Percentiles rank a stretch among this genome's conserved stretches.
These are phyloP conservation scores for Nasonia oneida DNA, from an alignment of 2,888 invertebrate species.

Conservation along the genomic window DNA sequence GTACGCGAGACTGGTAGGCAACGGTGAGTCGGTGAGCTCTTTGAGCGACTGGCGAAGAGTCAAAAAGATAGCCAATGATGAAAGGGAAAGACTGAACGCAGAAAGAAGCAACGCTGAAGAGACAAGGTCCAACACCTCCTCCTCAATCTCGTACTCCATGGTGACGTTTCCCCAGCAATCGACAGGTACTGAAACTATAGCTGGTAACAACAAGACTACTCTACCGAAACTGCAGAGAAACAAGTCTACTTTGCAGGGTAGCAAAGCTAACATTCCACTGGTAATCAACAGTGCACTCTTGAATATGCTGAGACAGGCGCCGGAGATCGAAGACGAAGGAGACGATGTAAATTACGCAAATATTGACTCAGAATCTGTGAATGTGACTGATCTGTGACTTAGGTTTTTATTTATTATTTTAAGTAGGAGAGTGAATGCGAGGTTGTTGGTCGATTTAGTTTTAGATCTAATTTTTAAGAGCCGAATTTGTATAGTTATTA, in stretches of 20 bases:
- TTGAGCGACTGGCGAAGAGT: constrained; percentile 70
- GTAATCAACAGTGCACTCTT: constrained; percentile 75
- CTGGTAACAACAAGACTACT: constrained; percentile 62
- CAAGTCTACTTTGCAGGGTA: constrained; percentile 71
- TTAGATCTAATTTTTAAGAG: neutral
- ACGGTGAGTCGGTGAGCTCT: constrained; percentile 71
- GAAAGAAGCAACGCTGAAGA: constrained; percentile 70
- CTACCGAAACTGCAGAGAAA: constrained; percentile 70
- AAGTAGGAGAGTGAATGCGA: neutral
- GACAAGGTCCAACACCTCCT: constrained; percentile 70
- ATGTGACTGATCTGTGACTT: constrained; percentile 68
- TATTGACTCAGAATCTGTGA: constrained; percentile 72
- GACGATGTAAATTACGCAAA: constrained; percentile 72
- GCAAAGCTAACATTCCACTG: constrained; percentile 76
- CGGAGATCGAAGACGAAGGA: constrained; percentile 67
- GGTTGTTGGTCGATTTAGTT: neutral
- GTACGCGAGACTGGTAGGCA: constrained; percentile 67
- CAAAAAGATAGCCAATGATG: constrained; percentile 66
- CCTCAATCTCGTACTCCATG: constrained; percentile 72
- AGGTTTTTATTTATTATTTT: neutral
- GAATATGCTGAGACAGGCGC: constrained; percentile 73
- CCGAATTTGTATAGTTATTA: neutral
- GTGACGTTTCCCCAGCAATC: constrained; percentile 67
- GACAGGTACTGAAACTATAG: constrained; percentile 64
- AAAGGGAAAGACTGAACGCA: constrained; percentile 65